Evolutionary conservation across 2,888 invertebrate species (phyloP), one percentile per base, ranked within the genome.

Genomic region (Nomada lathburiana): DNA sequence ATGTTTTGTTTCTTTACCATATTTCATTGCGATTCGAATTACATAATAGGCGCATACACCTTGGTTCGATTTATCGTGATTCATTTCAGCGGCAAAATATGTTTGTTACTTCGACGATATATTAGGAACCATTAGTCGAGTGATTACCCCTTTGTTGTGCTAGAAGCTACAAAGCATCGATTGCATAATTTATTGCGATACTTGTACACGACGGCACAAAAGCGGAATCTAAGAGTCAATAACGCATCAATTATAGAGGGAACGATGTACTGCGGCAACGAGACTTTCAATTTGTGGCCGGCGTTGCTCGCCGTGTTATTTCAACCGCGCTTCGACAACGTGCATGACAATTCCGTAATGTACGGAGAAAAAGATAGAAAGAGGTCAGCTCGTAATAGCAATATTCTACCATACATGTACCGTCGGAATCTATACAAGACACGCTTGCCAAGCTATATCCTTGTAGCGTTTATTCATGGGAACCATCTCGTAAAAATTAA

Each of bases 381-480:
- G 75, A 83, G 78, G 75, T 82, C 72, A 60, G n/a, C 55, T 44
- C n/a, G 36, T 79, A 36, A 67, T 69, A 68, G 71, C 72, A 77
- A 74, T 63, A 67, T 50, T 63, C 83, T 42, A 23, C 62, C 52
- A 7, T 52, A n/a, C 7, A 11, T 44, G 57, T 53, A 64, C 44
- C 29, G 36, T 3, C 18, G 52, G 52, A 23, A 64, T 59, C 63
- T 50, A 47, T 42, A 63, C 44, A 44, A 20, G 16, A 55, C 29
- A 16, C 47, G 29, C 44, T 57, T 42, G 10, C 26, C n/a, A 20
- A 23, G 26, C 18, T 57, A n/a, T 44, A 64, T 47, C 7, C 20
- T 65, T 4, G 10, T 11, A 10, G 11, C 16, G 10, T 9, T 44
- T 73, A 57, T 59, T 59, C 53, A 11, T 29, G 64, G 29, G 20